These are phyloP conservation scores for Remorina albescens DNA, from an alignment of 2,797 vertebrate genomes.

Conservation along the genomic window DNA sequence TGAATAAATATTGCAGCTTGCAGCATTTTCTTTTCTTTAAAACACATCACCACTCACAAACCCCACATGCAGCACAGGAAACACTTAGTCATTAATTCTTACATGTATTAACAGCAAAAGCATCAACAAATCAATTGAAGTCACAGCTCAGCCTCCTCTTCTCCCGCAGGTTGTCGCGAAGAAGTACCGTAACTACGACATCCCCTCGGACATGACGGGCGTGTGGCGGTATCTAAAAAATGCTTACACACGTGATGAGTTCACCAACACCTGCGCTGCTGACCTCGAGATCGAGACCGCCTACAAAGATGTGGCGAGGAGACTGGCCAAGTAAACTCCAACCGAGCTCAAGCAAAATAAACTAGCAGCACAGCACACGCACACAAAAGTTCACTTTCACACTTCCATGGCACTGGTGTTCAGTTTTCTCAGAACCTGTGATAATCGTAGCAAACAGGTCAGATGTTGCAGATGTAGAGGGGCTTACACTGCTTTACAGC, in stretches of 20 bases:
- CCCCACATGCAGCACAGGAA: neutral
- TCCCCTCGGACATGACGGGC: conserved; percentile 90
- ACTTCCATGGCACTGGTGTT: conserved; percentile 21
- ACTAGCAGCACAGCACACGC: conserved; percentile 11
- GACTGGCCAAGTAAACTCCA: conserved; percentile 88
- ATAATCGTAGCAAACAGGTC: conserved; percentile 37
- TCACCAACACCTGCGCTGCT: conserved; percentile 95
- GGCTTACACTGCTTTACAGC: neutral
- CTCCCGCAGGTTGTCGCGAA: conserved; percentile 91
- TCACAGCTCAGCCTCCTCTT: conserved; percentile 6
- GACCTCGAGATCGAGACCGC: conserved; percentile 94
- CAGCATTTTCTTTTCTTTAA: neutral
- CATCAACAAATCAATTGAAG: neutral
- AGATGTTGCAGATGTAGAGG: conserved; percentile 27
- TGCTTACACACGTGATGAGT: conserved; percentile 91
- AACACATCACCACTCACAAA: neutral
- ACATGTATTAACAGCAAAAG: conserved; percentile 8
- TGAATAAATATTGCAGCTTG: neutral
- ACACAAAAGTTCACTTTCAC: conserved; percentile 7
- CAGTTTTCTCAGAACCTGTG: conserved; percentile 14
- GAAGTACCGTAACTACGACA: conserved; percentile 96
- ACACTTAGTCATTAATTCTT: neutral
- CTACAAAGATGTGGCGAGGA: conserved; percentile 93
- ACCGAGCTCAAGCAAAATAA: conserved; percentile 12
- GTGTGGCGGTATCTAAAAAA: conserved; percentile 95